Evolutionary conservation across 2,113 vertebrate genomes (phyloP).

Genomic region (Pseudorasbora parva): DNA sequence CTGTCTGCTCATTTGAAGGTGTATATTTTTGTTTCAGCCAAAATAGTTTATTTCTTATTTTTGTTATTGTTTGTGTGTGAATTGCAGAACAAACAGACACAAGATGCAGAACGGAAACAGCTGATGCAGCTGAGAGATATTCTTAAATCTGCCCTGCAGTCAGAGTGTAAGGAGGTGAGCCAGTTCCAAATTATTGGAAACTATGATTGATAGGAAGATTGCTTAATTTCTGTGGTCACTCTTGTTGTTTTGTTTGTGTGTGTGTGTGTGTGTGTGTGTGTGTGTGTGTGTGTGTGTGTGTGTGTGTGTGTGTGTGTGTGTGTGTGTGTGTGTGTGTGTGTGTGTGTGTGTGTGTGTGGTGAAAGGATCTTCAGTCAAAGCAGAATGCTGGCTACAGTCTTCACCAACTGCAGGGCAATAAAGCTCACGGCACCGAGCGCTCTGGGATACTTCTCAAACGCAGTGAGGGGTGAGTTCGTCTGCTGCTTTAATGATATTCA

Average conservation of each 20-base stretch:
- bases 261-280: neutral
- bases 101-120: slow-evolving; percentile 93
- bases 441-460: slow-evolving; percentile 89
- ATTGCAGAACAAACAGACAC: slow-evolving; percentile 67
- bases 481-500: neutral
- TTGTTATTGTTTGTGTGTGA: neutral
- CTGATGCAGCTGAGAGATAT: slow-evolving; percentile 88
- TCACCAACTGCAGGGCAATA: slow-evolving; percentile 97
- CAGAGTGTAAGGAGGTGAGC: slow-evolving; percentile 92
- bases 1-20: neutral
- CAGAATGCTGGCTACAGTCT: slow-evolving; percentile 91
- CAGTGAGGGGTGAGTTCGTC: slow-evolving; percentile 86
- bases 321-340: neutral
- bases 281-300: neutral
- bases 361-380: slow-evolving; percentile 87
- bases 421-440: slow-evolving; percentile 91
- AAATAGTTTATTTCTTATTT: neutral
- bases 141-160: slow-evolving; percentile 90
- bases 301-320: neutral
- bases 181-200: neutral
- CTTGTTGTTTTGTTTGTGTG: neutral
- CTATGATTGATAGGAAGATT: neutral
- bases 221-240: neutral
- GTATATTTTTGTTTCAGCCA: neutral
- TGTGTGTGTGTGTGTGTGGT: neutral